A percentile compares a stretch with the other conserved stretches of the same genome.
Conservation (phyloP, 1,140 invertebrate species). For the Ips nitidus region DNA sequence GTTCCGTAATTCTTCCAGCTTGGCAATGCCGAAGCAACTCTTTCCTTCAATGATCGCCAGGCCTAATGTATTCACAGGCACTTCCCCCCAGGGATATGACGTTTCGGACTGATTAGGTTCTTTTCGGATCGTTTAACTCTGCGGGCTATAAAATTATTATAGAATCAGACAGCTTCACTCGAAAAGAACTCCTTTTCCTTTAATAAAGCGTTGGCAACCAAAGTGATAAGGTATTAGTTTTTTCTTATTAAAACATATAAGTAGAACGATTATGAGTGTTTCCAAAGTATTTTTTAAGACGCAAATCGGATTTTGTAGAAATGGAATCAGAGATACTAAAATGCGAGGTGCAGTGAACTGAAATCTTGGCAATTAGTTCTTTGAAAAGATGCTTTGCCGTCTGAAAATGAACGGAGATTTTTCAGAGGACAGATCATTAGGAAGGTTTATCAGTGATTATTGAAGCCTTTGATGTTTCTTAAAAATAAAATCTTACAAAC, state of each 20-base stretch:
- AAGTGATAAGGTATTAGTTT: conserved; percentile 8
- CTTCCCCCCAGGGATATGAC: conserved; percentile 26
- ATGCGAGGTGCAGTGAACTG: conserved; percentile 48
- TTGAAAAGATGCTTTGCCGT: conserved; percentile 45
- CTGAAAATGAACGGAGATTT: conserved; percentile 41
- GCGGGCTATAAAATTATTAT: conserved; percentile 17
- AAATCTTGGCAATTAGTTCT: conserved; percentile 51
- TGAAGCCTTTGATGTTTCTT: conserved; percentile 48
- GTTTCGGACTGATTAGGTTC: conserved; percentile 24
- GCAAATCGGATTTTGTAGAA: conserved; percentile 49
- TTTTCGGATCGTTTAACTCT: conserved; percentile 24
- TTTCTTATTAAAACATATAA: conserved; percentile 38
- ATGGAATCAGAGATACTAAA: conserved; percentile 44
- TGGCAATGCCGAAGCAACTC: conserved; percentile 37
- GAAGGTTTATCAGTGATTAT: conserved; percentile 51
- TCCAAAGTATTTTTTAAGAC: conserved; percentile 44
- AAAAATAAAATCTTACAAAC: conserved; percentile 9
- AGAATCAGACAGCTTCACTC: not conserved
- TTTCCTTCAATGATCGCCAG: conserved; percentile 35
- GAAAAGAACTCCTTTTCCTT: too few relatives aligned
- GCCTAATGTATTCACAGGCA: conserved; percentile 36
- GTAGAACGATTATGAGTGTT: conserved; percentile 41
- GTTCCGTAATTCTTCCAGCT: conserved; percentile 48
- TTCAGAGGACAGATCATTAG: conserved; percentile 51
- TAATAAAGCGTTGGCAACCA: too few relatives aligned